Conservation (phyloP, 2,797 vertebrate species). For the Coregonus sp. region DNA sequence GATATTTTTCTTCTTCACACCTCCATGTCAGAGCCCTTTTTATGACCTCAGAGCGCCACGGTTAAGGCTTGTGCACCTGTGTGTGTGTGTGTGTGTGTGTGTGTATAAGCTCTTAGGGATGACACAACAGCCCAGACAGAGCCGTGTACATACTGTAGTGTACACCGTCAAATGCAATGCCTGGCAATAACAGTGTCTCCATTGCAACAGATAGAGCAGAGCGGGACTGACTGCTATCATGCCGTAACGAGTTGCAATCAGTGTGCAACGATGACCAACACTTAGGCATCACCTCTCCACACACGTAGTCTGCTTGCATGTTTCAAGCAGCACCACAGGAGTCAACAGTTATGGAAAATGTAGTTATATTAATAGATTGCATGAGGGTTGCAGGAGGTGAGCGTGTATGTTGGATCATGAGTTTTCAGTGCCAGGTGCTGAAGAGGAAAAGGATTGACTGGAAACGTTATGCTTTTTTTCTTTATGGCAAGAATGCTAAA, state of each 20-base stretch:
- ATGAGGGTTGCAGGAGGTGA: slow-evolving; percentile 51
- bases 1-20: not conserved
- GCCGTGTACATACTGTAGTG: slow-evolving; percentile 29
- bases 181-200: slow-evolving; percentile 50
- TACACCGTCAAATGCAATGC: slow-evolving; percentile 55
- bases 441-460: not conserved
- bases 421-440: not conserved
- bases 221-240: slow-evolving; percentile 43
- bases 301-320: slow-evolving; percentile 13
- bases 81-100: slow-evolving; percentile 8
- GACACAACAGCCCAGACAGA: slow-evolving; percentile 49
- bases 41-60: not conserved
- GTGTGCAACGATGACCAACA: slow-evolving; percentile 78
- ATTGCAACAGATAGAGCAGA: slow-evolving; percentile 42
- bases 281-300: slow-evolving; percentile 47
- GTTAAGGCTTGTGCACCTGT: not conserved
- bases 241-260: slow-evolving; percentile 80
- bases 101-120: slow-evolving; percentile 32
- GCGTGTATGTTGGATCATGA: slow-evolving; percentile 5
- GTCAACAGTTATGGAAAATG: not conserved
- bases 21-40: not conserved
- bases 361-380: slow-evolving; percentile 29
- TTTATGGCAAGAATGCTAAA: not conserved
- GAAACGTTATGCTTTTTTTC: not conserved
- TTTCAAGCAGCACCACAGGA: not conserved